Evolutionary conservation across 2,888 invertebrate species (phyloP).

Genomic region (Eupithecia subumbrata): DNA sequence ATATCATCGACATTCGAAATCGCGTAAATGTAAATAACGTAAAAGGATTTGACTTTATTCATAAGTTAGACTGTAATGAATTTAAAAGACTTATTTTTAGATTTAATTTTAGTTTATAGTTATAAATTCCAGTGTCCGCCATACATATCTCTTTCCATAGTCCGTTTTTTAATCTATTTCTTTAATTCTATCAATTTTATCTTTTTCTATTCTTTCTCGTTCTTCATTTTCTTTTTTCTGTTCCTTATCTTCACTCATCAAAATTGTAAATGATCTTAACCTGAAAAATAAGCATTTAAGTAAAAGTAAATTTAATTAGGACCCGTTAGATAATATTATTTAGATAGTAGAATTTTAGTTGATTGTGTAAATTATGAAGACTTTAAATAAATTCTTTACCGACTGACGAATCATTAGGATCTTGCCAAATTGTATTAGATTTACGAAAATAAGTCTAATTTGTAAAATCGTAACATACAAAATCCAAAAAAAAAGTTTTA

Average conservation of each 20-base stretch:
- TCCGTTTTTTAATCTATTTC: neutral
- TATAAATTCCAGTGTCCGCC: slow-evolving; percentile 52
- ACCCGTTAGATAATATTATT: slow-evolving; percentile 31
- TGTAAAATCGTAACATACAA: slow-evolving; percentile 44
- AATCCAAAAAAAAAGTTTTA: slow-evolving; percentile 45
- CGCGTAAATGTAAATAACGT: slow-evolving; percentile 54
- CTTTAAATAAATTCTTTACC: slow-evolving; percentile 54
- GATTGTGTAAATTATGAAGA: slow-evolving; percentile 51
- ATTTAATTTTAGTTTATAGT: slow-evolving; percentile 53
- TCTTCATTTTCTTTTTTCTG: slow-evolving; percentile 13
- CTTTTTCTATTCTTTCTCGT: slow-evolving; percentile 8
- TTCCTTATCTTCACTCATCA: neutral
- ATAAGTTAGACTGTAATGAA: slow-evolving; percentile 61
- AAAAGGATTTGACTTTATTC: slow-evolving; percentile 67
- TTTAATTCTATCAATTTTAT: neutral
- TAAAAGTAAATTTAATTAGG: slow-evolving; percentile 32
- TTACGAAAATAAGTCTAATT: slow-evolving; percentile 45
- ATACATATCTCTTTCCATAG: slow-evolving; percentile 36
- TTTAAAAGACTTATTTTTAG: slow-evolving; percentile 77
- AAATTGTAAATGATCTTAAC: slow-evolving; percentile 36
- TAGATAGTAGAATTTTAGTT: slow-evolving; percentile 46
- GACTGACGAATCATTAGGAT: slow-evolving; percentile 70
- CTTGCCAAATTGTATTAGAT: slow-evolving; percentile 69
- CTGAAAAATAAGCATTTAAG: slow-evolving; percentile 46
- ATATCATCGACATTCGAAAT: slow-evolving; percentile 42